Evolutionary conservation across 2,888 invertebrate genomes (phyloP).

Genomic region (Cantharis rufa): DNA sequence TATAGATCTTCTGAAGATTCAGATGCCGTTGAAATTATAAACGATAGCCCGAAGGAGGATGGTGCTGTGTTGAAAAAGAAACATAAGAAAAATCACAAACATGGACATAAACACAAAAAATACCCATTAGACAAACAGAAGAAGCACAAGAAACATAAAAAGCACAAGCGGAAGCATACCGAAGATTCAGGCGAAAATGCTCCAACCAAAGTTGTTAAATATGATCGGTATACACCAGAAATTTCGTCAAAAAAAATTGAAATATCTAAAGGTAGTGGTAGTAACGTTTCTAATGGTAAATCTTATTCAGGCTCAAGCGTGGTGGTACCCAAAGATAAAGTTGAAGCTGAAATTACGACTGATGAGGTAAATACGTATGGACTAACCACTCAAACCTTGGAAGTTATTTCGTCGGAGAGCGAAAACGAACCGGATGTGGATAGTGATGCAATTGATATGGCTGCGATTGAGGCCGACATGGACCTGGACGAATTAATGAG

Average conservation of each 20-base stretch:
- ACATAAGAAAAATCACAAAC: conserved; percentile 66
- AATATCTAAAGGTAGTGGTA: conserved; percentile 42
- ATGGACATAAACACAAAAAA: conserved; percentile 58
- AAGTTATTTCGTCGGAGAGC: conserved; percentile 71
- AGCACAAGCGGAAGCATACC: conserved; percentile 60
- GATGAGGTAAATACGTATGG: conserved; percentile 58
- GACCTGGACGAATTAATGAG: conserved; percentile 88
- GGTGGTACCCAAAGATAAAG: conserved; percentile 40
- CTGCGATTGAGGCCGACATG: conserved; percentile 81
- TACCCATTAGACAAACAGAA: conserved; percentile 59
- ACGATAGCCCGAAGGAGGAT: conserved; percentile 28
- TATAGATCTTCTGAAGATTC: conserved; percentile 33
- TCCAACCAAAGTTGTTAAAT: conserved; percentile 45
- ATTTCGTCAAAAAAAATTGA: conserved; percentile 41
- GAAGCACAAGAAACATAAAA: conserved; percentile 70
- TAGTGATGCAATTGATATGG: conserved; percentile 71
- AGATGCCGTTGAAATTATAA: conserved; percentile 30
- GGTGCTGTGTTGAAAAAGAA: conserved; percentile 60
- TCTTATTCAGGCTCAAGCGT: conserved; percentile 42
- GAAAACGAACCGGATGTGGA: conserved; percentile 64
- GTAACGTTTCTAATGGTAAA: conserved; percentile 48
- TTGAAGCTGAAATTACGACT: conserved; percentile 53
- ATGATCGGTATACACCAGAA: conserved; percentile 53
- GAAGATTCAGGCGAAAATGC: conserved; percentile 54
- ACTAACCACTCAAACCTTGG: conserved; percentile 57